Evolutionary conservation across 2,797 vertebrate species (phyloP), one percentile per base, ranked within the genome.

Genomic region (Spinibarbus caldwelli): DNA sequence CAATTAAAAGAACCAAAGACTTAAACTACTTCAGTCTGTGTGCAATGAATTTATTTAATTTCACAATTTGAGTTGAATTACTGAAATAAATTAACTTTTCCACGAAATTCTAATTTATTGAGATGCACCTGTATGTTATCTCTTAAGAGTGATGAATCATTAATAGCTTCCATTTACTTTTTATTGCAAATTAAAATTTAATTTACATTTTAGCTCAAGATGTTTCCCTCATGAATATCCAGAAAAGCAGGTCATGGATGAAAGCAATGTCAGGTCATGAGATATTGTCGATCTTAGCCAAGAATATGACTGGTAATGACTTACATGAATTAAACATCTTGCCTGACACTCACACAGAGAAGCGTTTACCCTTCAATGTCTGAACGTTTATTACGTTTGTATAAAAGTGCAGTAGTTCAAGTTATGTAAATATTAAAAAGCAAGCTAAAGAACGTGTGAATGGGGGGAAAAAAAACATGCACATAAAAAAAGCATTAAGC

Each of bases 291-390:
- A 43, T n/a, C 12, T 43, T 52, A 62, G 62, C 72, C 54, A 64
- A 52, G 47, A 62, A 49, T 47, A 52, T 72, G 23, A 68, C 1
- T 76, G 59, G n/a, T 41, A 43, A 43, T 26, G 62, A 75, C 29
- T 5, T 29, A 34, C 10, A 29, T 34, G n/a, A n/a, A n/a, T n/a
- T n/a, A n/a, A n/a, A n/a, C n/a, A 29, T n/a, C 38, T 79, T 80
- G 34, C 26, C 75, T 80, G 1, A 17, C 73, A 82, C 31, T 88
- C 38, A 77, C 41, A 54, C 26, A 19, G 49, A 82, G 29, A 54
- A 72, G 78, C 76, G 86, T 91, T 91, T 91, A 90, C 89, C 79
- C 87, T 80, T 80, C 5, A 90, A 90, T 91, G 91, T 94, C 91
- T 93, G 91, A 81, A 81, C 45, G 14, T 82, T 83, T 77, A 86